Evolutionary conservation across 2,113 vertebrate genomes (phyloP), one percentile per base, ranked within the genome.

Genomic region (Anseranas semipalmata): DNA sequence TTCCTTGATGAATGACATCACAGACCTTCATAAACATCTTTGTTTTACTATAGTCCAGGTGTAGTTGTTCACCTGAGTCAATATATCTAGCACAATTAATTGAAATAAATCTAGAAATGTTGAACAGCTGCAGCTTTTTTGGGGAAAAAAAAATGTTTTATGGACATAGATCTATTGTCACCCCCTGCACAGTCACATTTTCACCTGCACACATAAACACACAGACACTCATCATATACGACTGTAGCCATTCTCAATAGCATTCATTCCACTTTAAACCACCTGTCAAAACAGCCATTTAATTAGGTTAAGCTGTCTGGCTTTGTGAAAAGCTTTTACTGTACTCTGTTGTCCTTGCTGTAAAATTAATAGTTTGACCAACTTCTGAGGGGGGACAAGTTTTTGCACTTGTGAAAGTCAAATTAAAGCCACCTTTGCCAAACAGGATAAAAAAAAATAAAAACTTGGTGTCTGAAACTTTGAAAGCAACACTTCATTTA

Each of bases 291-390:
- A 98, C 97, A 98, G 73, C 28, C 39, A 30, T 96, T 97, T 98
- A 98, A 98, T 98, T 98, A 98, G 96, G 96, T 97, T 98, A 97
- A 98, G 97, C 91, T 97, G 95, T 97, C 97, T 98, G 97, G 96
- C 94, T 98, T 97, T 97, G 97, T 97, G 94, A 97, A 98, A 97
- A 97, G 85, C 60, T 97, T 98, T 98, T 97, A 95, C 96, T 97
- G 94, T 97, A 94, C 94, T 97, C 96, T 91, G 93, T 96, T 98
- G 93, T 97, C 92, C 89, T 93, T 96, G 79, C 93, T 84, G 78
- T 97, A 97, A 98, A 98, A 98, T 97, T 98, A 98, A 98, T 97
- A 97, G 91, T 93, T 95, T 96, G 95, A 94, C 94, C 96, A 97
- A 78, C 95, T 97, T 98, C 97, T 97, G 96, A 97, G 89, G 63